Percentiles rank a stretch among this genome's conserved stretches.
These are phyloP conservation scores for Gambusia holbrooki DNA, from an alignment of 2,113 vertebrate genomes.

Conservation along the genomic window DNA sequence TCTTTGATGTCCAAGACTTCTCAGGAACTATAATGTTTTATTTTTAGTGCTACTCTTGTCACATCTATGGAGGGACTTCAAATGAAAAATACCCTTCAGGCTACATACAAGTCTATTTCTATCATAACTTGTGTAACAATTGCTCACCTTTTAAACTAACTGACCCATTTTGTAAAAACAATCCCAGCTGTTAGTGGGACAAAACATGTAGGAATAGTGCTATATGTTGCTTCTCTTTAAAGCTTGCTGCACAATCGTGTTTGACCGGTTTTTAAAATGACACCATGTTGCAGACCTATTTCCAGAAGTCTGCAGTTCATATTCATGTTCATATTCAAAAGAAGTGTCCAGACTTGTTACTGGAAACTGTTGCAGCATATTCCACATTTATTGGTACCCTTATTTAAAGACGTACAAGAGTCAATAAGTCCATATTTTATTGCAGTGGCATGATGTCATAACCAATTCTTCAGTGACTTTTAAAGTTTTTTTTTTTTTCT, in stretches of 20 bases:
- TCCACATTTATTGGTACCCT: no score
- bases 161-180: not conserved
- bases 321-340: not conserved
- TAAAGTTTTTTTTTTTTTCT: no score
- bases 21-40: constrained; percentile 2
- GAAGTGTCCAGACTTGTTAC: not conserved
- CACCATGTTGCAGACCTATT: not conserved
- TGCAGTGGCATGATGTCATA: no score
- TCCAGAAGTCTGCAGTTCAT: not conserved
- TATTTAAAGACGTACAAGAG: no score
- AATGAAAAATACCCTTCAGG: no score
- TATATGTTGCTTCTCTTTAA: not conserved
- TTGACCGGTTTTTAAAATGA: constrained; percentile 2
- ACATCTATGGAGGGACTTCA: not conserved
- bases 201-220: not conserved
- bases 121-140: no score
- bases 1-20: no score
- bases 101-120: no score
- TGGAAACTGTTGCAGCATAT: not conserved
- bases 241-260: not conserved
- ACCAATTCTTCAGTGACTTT: not conserved
- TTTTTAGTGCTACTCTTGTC: constrained; percentile 13
- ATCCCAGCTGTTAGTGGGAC: not conserved
- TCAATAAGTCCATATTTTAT: no score
- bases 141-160: no score